Evolutionary conservation across 1,140 invertebrate species (phyloP).

Genomic region (Protaetia brevitarsis): DNA sequence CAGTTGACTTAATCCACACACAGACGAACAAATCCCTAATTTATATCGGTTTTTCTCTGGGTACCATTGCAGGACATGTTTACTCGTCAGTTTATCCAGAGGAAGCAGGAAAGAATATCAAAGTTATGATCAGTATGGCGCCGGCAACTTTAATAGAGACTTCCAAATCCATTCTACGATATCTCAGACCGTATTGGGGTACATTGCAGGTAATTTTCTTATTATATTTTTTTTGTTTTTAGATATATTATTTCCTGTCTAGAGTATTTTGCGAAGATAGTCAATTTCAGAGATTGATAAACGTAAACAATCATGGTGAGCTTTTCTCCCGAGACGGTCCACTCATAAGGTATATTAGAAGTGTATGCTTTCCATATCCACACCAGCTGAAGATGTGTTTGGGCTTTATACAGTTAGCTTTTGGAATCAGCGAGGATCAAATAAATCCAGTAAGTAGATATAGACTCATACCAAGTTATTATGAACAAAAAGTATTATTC

Average conservation of each 20-base stretch:
- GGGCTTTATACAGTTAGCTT: neutral
- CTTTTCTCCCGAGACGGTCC: neutral
- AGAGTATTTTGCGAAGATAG: neutral
- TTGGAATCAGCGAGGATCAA: conserved; percentile 22
- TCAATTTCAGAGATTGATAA: conserved; percentile 1
- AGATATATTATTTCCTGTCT: neutral
- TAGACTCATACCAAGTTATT: neutral
- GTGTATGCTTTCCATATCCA: conserved; percentile 22
- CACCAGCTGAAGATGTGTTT: conserved; percentile 20
- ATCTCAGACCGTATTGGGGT: neutral
- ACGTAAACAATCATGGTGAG: neutral
- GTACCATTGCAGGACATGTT: conserved; percentile 11
- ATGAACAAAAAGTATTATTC: too few relatives aligned
- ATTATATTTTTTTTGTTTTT: neutral
- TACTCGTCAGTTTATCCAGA: conserved; percentile 18
- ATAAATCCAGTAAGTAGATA: conserved; percentile 38
- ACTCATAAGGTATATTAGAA: neutral
- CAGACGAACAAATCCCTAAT: neutral
- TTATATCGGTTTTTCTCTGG: conserved; percentile 16
- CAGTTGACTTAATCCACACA: neutral
- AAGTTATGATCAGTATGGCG: conserved; percentile 22
- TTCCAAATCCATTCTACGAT: neutral
- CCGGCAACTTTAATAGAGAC: conserved; percentile 7
- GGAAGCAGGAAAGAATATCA: neutral
- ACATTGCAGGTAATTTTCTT: neutral